Percentiles rank a stretch among this genome's conserved stretches.
Conservation (phyloP, 2,113 vertebrate species). For the Genyomyrus donnyi region DNA sequence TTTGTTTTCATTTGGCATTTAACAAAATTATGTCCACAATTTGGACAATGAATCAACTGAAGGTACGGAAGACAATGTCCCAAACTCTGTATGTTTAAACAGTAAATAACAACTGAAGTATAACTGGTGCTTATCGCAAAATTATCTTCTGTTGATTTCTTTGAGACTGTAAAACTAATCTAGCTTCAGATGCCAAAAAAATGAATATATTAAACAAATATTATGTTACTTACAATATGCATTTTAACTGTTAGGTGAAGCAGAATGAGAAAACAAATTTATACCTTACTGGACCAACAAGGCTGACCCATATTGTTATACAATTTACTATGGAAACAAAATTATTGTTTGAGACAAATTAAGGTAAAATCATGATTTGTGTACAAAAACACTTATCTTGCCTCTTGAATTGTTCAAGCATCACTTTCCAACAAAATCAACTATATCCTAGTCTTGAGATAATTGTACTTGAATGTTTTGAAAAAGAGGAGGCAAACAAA, state of each 20-base stretch:
- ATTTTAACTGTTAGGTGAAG: neutral
- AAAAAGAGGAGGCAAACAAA: neutral
- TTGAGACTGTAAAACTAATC: conserved; percentile 31
- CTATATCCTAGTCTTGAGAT: neutral
- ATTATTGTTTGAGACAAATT: neutral
- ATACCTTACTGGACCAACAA: neutral
- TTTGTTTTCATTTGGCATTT: conserved; percentile 42
- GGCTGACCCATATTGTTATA: neutral
- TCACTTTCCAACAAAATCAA: neutral
- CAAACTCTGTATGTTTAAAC: conserved; percentile 30
- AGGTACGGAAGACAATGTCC: conserved; percentile 32
- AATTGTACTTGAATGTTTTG: neutral
- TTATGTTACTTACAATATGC: conserved; percentile 33
- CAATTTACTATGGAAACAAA: neutral
- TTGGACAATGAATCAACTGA: conserved; percentile 36
- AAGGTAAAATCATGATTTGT: neutral
- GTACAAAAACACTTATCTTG: neutral
- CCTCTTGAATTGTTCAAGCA: neutral
- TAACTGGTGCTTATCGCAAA: neutral
- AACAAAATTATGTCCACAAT: conserved; percentile 40
- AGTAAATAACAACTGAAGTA: conserved; percentile 26
- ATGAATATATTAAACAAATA: conserved; percentile 46
- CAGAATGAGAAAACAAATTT: neutral
- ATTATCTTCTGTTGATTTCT: conserved; percentile 12
- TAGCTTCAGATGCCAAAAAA: conserved; percentile 39